Base-by-base conservation (phyloP, 92 coral and sea anemone genomes). In the Nematostella vectensis region DNA sequence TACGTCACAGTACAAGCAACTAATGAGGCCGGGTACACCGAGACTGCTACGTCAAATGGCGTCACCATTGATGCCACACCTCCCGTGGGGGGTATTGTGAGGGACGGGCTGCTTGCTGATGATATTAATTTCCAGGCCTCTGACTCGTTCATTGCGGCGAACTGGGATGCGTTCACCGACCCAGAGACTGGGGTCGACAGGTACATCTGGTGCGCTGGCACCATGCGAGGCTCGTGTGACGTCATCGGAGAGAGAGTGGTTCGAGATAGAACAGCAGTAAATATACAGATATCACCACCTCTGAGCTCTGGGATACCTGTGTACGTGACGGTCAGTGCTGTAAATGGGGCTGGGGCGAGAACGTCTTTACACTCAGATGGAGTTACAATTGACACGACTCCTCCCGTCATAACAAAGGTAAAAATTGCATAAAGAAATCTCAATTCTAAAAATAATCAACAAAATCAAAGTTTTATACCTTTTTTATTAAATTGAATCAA, bases 151-250 rank as follows among this genome's bases (percentile, higher is more conserved):
- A 67, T 91, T 11, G 77, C 73, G 19, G 86, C 87, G 11, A 85
- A 82, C 72, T 91, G 98, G 98, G 93, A 91, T 29, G 79, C 67
- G 58, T 91, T 86, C 57, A 54, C 30, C 13, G 98, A 91, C 63
- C 44, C 61, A 24, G 93, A 91, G 48, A 81, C 98, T 11, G 91
- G 77, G 9, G 54, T 91, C 4, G 63, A 51, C 25, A 91, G 66
- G 37, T 91, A 81, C 74, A 64, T 69, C 20, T 78, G 86, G 88
- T 91, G 98, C 47, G 96, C 76, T 28, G 98, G 98, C 9, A 81
- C 95, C 13, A 58, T 43, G 15, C 50, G 55, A 44, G 95, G 82
- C 21, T 71, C 68, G 26, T 91, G 98, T 68, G 98, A 91, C 67
- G 67, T 91, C 23, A 59, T 91, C 23, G 63, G 65, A 0, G 80